These are phyloP conservation scores for Peromyscus maniculatus DNA, from an alignment of 2,113 vertebrate species.

Conservation along the genomic window DNA sequence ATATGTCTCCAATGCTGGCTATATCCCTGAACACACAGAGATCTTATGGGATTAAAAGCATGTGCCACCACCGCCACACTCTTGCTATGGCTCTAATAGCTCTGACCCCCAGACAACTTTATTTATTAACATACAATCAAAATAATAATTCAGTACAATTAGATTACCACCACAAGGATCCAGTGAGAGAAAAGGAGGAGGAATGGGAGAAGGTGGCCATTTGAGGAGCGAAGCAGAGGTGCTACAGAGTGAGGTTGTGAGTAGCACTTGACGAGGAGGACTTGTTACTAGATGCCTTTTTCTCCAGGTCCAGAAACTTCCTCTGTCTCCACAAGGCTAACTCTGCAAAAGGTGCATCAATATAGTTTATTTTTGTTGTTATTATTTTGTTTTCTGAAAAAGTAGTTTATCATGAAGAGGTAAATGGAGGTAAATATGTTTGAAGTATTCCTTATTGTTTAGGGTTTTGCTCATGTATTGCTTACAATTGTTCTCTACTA, in stretches of 20 bases:
- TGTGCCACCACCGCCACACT: too few relatives aligned
- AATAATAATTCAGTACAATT: too few relatives aligned
- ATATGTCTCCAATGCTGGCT: too few relatives aligned
- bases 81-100: too few relatives aligned
- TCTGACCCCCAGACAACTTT: too few relatives aligned
- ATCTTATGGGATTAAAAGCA: too few relatives aligned
- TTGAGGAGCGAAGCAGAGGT: too few relatives aligned
- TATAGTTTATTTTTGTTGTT: background rate
- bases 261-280: accelerated
- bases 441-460: background rate
- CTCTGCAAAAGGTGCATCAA: background rate
- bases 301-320: background rate
- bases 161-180: too few relatives aligned
- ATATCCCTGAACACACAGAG: too few relatives aligned
- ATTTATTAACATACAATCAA: too few relatives aligned
- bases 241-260: background rate
- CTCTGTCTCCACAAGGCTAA: background rate
- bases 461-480: background rate
- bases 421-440: background rate
- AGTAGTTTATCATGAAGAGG: background rate
- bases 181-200: background rate
- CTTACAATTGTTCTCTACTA: background rate
- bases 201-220: background rate
- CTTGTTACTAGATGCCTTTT: background rate
- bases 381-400: too few relatives aligned